Percentiles rank a stretch among this genome's conserved stretches.
Conservation (phyloP, 1,140 invertebrate species). For the Papilio xuthus region DNA sequence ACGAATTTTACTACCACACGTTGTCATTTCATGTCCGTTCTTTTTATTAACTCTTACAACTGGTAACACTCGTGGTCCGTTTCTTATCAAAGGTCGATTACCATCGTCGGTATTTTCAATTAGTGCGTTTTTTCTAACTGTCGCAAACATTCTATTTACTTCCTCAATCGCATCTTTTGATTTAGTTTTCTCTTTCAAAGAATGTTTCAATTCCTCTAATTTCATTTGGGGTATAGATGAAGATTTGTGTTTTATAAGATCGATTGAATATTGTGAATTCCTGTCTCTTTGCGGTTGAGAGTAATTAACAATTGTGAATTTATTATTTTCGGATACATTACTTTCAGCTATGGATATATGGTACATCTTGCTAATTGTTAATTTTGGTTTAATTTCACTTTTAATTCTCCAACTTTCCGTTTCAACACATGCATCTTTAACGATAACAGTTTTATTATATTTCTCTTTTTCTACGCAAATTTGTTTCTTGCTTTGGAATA, state of each 20-base stretch:
- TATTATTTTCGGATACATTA: slow-evolving; percentile 43
- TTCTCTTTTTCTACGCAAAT: slow-evolving; percentile 41
- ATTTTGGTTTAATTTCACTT: slow-evolving; percentile 42
- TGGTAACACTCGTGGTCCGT: slow-evolving; percentile 67
- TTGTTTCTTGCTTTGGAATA: slow-evolving; percentile 68
- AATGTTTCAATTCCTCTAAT: slow-evolving; percentile 67
- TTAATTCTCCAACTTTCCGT: slow-evolving; percentile 47
- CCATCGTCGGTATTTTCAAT: slow-evolving; percentile 41
- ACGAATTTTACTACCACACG: slow-evolving; percentile 24
- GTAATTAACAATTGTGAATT: slow-evolving; percentile 55
- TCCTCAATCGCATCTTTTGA: slow-evolving; percentile 72
- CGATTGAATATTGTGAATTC: slow-evolving; percentile 45
- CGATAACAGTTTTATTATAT: slow-evolving; percentile 47
- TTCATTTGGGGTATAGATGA: slow-evolving; percentile 76
- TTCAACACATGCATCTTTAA: slow-evolving; percentile 57
- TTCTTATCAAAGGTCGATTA: slow-evolving; percentile 63
- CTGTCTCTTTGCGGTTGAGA: slow-evolving; percentile 48
- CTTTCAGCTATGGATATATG: slow-evolving; percentile 55
- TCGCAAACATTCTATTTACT: slow-evolving; percentile 74
- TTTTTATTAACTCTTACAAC: slow-evolving; percentile 62
- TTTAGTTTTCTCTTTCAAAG: slow-evolving; percentile 64
- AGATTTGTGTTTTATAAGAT: slow-evolving; percentile 66
- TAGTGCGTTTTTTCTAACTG: slow-evolving; percentile 51
- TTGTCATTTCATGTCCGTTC: slow-evolving; percentile 16
- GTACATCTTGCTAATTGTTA: slow-evolving; percentile 54